These are phyloP conservation scores for Muscicapa comitata DNA, from an alignment of 2,797 vertebrate species.

Conservation along the genomic window DNA sequence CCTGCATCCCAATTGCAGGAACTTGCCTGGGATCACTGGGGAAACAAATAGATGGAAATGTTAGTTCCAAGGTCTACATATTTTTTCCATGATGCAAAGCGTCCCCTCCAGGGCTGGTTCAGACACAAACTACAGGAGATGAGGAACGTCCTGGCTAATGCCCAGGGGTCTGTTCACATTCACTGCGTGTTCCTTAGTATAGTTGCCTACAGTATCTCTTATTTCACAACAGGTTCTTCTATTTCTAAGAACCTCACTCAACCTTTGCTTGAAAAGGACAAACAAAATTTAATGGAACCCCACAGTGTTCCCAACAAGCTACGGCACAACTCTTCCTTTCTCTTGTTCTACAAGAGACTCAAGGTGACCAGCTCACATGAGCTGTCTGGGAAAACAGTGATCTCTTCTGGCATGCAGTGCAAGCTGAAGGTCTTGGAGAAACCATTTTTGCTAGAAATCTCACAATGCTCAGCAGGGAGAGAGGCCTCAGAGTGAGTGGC, in stretches of 20 bases:
- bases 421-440: background rate
- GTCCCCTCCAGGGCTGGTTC: background rate
- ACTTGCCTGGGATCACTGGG: background rate
- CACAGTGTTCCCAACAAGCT: background rate
- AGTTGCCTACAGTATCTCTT: background rate
- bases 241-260: background rate
- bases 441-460: background rate
- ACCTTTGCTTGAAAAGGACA: background rate
- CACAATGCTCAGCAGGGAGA: background rate
- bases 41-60: background rate
- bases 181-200: background rate
- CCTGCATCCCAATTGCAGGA: background rate
- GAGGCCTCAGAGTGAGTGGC: accelerated
- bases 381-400: background rate
- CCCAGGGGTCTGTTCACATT: background rate
- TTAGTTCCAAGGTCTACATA: background rate
- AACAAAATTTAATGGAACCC: background rate
- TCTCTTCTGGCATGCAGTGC: background rate
- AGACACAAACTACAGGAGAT: background rate
- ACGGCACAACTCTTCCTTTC: background rate
- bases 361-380: background rate
- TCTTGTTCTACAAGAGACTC: background rate
- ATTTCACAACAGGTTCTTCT: background rate
- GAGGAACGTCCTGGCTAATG: background rate
- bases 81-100: background rate